Conservation (phyloP, 2,797 vertebrate genomes). For the Melanotaenia boesemani region DNA sequence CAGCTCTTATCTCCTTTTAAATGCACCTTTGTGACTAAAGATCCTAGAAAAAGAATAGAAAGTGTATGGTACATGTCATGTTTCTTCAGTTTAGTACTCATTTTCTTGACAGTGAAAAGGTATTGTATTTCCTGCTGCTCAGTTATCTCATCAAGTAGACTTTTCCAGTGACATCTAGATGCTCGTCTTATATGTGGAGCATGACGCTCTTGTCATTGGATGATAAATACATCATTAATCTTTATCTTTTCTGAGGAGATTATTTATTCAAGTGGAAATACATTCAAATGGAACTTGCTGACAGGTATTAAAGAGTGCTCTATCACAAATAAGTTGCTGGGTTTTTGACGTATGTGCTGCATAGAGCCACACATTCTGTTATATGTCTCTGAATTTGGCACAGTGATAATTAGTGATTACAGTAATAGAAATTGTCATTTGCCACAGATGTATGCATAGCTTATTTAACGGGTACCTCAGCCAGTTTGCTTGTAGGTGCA, state of each 20-base stretch:
- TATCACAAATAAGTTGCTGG: slow-evolving; percentile 45
- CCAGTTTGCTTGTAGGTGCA: slow-evolving; percentile 21
- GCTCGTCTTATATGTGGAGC: slow-evolving; percentile 47
- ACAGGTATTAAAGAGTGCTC: slow-evolving; percentile 61
- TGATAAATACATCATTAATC: slow-evolving; percentile 76
- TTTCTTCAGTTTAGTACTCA: slow-evolving; percentile 42
- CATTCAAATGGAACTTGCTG: slow-evolving; percentile 51
- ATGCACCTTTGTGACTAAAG: slow-evolving; percentile 10
- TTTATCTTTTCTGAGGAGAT: slow-evolving; percentile 63
- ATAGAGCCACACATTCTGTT: not conserved
- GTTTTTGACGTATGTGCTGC: slow-evolving; percentile 30
- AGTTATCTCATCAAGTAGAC: slow-evolving; percentile 61
- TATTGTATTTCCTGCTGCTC: slow-evolving; percentile 51
- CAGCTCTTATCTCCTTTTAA: slow-evolving; percentile 12
- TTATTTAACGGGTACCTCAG: slow-evolving; percentile 55
- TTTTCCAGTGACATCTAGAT: slow-evolving; percentile 49
- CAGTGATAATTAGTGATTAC: slow-evolving; percentile 29
- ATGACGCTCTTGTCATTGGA: slow-evolving; percentile 53
- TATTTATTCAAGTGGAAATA: slow-evolving; percentile 69
- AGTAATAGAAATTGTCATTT: slow-evolving; percentile 53
- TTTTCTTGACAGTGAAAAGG: slow-evolving; percentile 53
- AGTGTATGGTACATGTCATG: slow-evolving; percentile 7
- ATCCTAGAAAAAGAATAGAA: slow-evolving; percentile 25
- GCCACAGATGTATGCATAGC: slow-evolving; percentile 57
- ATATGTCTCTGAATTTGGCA: slow-evolving; percentile 23